phyloP scores from a whole-genome alignment of 2,888 invertebrate genomes.

The Coronaproctus castanopsis region DNA sequence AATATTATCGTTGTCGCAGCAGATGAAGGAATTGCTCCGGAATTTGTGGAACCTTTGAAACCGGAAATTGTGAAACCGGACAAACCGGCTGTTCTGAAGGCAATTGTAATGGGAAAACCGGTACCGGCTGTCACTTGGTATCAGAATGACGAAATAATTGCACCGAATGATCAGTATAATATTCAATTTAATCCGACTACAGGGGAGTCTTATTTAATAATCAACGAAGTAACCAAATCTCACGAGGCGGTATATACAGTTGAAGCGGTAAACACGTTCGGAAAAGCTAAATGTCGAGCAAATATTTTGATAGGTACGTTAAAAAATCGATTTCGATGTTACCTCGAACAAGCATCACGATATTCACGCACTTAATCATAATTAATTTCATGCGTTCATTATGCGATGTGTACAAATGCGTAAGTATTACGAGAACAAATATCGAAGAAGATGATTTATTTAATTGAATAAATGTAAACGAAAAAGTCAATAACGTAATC shows the following conservation, averaged over 20 bases:
- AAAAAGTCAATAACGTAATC: too few relatives aligned
- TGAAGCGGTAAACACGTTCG: slow-evolving; percentile 49
- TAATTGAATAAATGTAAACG: too few relatives aligned
- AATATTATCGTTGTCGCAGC: too few relatives aligned
- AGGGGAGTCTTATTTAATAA: slow-evolving; percentile 40
- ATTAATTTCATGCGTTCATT: too few relatives aligned
- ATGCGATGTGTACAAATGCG: too few relatives aligned
- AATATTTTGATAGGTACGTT: slow-evolving; percentile 39
- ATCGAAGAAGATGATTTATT: too few relatives aligned
- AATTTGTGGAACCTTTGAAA: slow-evolving; percentile 42
- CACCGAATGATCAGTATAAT: slow-evolving; percentile 32
- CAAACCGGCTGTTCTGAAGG: slow-evolving; percentile 40
- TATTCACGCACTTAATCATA: too few relatives aligned
- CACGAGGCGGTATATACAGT: slow-evolving; percentile 50
- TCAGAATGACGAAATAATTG: slow-evolving; percentile 38
- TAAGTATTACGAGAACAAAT: too few relatives aligned
- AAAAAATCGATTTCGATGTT: too few relatives aligned
- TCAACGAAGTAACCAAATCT: slow-evolving; percentile 40
- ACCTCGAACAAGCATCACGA: too few relatives aligned
- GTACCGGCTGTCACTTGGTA: slow-evolving; percentile 51
- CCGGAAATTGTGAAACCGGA: slow-evolving; percentile 41
- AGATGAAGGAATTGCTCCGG: slow-evolving; percentile 49
- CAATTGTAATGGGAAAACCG: slow-evolving; percentile 46
- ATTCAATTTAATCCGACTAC: slow-evolving; percentile 39
- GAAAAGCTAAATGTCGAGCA: slow-evolving; percentile 49